A percentile compares a stretch with the other conserved stretches of the same genome.
Conservation (phyloP, 2,888 invertebrate species). For the Hydraecia micacea region DNA sequence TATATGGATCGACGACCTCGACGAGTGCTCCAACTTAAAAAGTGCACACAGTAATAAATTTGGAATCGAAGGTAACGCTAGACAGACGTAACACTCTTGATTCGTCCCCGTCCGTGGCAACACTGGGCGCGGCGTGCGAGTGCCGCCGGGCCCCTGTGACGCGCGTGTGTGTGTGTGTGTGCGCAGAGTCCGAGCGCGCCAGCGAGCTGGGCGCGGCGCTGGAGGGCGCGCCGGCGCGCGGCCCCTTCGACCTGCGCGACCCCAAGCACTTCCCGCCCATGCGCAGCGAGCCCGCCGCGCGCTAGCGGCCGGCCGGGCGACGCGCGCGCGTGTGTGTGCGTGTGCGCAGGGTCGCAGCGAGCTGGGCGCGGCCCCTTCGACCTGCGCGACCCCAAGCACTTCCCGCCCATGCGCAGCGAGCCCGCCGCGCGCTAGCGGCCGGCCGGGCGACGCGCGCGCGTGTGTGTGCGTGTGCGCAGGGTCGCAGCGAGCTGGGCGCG, state of each 20-base stretch:
- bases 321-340: slow-evolving; percentile 74
- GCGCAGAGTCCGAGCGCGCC: slow-evolving; percentile 93
- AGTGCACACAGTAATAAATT: background rate
- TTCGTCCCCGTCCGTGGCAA: slow-evolving; percentile 4
- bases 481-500: slow-evolving; percentile 93
- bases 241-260: slow-evolving; percentile 94
- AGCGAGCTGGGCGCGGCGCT: slow-evolving; percentile 93
- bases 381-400: slow-evolving; percentile 95
- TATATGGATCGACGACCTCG: background rate
- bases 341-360: slow-evolving; percentile 91
- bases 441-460: slow-evolving; percentile 74
- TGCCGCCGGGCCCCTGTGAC: background rate
- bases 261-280: slow-evolving; percentile 96
- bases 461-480: slow-evolving; percentile 86
- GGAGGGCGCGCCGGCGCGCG: slow-evolving; percentile 92
- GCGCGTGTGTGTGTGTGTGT: background rate
- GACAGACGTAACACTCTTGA: slow-evolving; percentile 11
- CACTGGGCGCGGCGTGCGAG: background rate
- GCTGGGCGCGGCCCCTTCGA: slow-evolving; percentile 93
- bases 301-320: slow-evolving; percentile 24
- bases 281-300: slow-evolving; percentile 63
- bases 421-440: slow-evolving; percentile 22
- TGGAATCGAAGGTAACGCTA: background rate
- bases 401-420: slow-evolving; percentile 92
- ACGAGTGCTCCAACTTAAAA: background rate